phyloP scores from a whole-genome alignment of 1,140 invertebrate species.

The Himalopsyche phryganea region DNA sequence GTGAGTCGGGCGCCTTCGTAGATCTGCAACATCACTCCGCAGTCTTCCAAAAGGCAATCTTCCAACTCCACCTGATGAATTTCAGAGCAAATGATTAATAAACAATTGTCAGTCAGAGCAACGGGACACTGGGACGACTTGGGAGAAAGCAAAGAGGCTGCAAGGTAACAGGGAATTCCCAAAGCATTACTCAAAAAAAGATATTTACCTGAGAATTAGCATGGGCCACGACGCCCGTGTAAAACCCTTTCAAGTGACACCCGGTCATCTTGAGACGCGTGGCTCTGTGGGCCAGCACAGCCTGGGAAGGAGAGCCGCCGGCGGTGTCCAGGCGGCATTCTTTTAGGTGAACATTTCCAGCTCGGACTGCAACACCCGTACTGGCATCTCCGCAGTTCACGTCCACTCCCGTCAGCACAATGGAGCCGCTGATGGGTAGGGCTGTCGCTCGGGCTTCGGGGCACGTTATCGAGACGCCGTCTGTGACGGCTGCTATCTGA shows the following conservation, averaged over 20 bases:
- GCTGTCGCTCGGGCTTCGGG: conserved; percentile 15
- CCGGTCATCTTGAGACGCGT: conserved; percentile 1
- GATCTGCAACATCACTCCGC: conserved; percentile 24
- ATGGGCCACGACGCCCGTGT: conserved; percentile 28
- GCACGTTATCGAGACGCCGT: conserved; percentile 5
- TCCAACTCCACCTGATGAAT: conserved; percentile 18
- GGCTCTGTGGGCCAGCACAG: conserved; percentile 7
- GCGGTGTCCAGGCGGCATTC: conserved; percentile 5
- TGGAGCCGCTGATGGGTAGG: conserved; percentile 4
- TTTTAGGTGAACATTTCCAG: neutral
- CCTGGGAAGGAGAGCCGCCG: conserved; percentile 6
- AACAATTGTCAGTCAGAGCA: neutral
- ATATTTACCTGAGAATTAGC: neutral
- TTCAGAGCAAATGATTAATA: neutral
- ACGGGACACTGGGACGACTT: no score
- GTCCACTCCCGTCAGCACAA: neutral
- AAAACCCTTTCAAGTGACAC: conserved; percentile 20
- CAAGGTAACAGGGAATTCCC: neutral
- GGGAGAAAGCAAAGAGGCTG: no score
- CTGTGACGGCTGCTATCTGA: conserved; percentile 16
- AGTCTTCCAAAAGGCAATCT: conserved; percentile 20
- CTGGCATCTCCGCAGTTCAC: conserved; percentile 9
- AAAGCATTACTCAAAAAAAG: neutral
- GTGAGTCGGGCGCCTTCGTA: conserved; percentile 15
- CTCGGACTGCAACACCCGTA: conserved; percentile 18